Percentiles rank a stretch among this genome's conserved stretches.
These are phyloP conservation scores for Dasyurus viverrinus DNA, from an alignment of 2,113 vertebrate species.

Conservation along the genomic window DNA sequence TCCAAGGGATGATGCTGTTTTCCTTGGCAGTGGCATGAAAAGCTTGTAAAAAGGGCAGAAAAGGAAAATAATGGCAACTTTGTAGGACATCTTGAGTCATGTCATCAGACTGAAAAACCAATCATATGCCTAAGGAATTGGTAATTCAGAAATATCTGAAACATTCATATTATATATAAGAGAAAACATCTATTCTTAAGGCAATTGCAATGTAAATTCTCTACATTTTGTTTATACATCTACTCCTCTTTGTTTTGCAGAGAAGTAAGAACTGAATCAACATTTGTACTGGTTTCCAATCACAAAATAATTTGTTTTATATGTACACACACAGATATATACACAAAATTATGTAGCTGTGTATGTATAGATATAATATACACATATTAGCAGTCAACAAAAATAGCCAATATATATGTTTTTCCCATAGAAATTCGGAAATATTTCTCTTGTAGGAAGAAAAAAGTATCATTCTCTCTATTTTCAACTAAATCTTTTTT, in stretches of 20 bases:
- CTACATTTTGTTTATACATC: neutral
- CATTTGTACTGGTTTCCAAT: slow-evolving; percentile 3
- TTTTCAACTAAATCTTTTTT: slow-evolving; percentile 18
- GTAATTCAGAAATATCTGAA: neutral
- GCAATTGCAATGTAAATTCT: neutral
- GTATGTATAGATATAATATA: neutral
- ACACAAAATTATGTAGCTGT: too few species aligned
- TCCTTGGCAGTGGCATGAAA: neutral
- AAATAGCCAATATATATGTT: neutral
- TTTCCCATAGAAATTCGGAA: slow-evolving; percentile 27
- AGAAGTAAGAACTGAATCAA: slow-evolving; percentile 7
- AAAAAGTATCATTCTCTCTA: neutral
- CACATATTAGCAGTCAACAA: neutral
- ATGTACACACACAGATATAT: too few species aligned
- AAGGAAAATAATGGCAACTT: neutral
- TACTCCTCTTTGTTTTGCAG: neutral
- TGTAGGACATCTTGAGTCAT: neutral
- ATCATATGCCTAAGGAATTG: neutral
- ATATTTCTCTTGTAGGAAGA: neutral
- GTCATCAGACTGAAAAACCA: neutral
- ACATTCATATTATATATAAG: neutral
- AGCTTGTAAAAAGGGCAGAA: neutral
- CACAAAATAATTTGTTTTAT: neutral
- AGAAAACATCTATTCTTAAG: neutral
- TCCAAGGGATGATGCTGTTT: neutral